Percentiles rank a stretch among this genome's conserved stretches.
Conservation (phyloP, 64 coral and sea anemone genomes). For the Acropora yongei region DNA sequence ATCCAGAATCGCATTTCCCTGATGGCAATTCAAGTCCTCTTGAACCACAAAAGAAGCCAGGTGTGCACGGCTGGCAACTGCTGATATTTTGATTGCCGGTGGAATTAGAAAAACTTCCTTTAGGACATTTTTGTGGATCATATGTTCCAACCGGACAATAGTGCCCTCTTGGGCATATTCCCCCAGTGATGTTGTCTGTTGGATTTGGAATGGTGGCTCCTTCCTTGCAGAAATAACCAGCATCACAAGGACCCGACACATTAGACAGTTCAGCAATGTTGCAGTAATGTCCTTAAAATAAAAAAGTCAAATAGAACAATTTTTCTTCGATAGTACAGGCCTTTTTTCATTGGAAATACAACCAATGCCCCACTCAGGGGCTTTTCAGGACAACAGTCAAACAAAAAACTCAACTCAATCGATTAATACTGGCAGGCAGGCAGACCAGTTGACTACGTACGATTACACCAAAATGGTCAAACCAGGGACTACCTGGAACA, state of each 20-base stretch:
- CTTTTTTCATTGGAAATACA: too few relatives aligned
- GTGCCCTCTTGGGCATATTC: slow-evolving; percentile 80
- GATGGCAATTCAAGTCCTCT: slow-evolving; percentile 78
- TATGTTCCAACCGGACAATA: slow-evolving; percentile 82
- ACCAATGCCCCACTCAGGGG: too few relatives aligned
- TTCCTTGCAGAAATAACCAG: slow-evolving; percentile 81
- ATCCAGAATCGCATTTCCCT: slow-evolving; percentile 80
- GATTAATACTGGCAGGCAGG: too few relatives aligned
- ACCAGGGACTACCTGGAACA: too few relatives aligned
- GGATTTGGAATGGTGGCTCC: slow-evolving; percentile 86
- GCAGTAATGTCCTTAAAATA: slow-evolving; percentile 82
- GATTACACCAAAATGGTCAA: too few relatives aligned
- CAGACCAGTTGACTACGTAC: too few relatives aligned
- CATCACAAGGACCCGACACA: slow-evolving; percentile 88
- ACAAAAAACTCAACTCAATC: too few relatives aligned
- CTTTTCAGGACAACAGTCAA: too few relatives aligned
- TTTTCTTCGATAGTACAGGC: too few relatives aligned
- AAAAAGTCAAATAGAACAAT: background rate
- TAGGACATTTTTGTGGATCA: slow-evolving; percentile 83
- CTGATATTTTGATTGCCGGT: slow-evolving; percentile 73
- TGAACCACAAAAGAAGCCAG: slow-evolving; percentile 84
- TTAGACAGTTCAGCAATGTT: slow-evolving; percentile 65
- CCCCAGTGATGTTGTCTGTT: slow-evolving; percentile 84
- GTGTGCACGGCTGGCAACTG: slow-evolving; percentile 76
- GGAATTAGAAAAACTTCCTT: slow-evolving; percentile 88